Evolutionary conservation across 2,888 invertebrate genomes (phyloP), one percentile per base, ranked within the genome.

Genomic region (Xylota segnis): DNA sequence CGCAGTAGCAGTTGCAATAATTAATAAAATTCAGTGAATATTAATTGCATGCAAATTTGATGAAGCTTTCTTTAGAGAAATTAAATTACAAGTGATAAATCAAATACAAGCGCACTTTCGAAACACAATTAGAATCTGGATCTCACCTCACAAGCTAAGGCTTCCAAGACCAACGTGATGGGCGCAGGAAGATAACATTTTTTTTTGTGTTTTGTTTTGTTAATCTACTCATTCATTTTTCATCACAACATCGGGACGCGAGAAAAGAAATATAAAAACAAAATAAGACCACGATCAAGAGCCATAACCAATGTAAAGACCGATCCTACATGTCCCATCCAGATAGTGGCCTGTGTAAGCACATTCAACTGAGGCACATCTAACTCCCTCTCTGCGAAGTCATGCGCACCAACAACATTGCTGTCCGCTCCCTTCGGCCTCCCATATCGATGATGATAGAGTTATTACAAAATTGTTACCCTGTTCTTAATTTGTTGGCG

Each of bases 361-460:
- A 54, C 47, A 74, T 74, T 74, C 34, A 40, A 40, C 65, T 78
- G 79, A 61, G 50, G 68, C 68, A 70, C 79, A 84, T 65, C 72
- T 43, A 43, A 23, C 52, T 52, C 52, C 72, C 58, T 65, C 61
- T 75, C 56, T 40, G 40, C 18, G 4, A 59, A 65, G 65, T 50
- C 66, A 54, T 68, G 63, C 72, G 63, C 77, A 54, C 45, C 43
- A 32, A 16, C 40, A 40, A 23, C 54, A 59, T 76, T 50, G 52
- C 27, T 32, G 76, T 79, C 66, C 79, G 66, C 86, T 77, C 82
- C 82, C 86, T 82, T 87, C 77, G 90, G 91, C 92, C 92, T 90
- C 91, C 92, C 91, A 92, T 91, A 91, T 90, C 90, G 92, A 90
- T 91, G 91, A 91, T 91, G 91, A 91, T 90, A 90, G 89, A 91